These are phyloP conservation scores for Myoxocephalus aenaeus DNA, from an alignment of 2,797 vertebrate genomes.

Conservation along the genomic window DNA sequence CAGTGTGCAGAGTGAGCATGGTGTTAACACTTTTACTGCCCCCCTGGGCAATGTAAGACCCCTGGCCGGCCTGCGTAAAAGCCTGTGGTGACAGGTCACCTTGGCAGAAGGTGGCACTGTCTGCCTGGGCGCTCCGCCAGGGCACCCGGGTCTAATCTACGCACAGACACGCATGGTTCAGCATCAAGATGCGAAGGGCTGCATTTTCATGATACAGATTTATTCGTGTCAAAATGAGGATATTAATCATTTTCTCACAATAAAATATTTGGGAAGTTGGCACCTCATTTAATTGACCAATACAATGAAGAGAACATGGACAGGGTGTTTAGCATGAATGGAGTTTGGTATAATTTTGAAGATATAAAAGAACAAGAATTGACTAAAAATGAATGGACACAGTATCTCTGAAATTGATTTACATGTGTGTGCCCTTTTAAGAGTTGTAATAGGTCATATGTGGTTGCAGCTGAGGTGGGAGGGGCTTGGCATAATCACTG, in stretches of 20 bases:
- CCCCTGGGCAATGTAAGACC: conserved; percentile 76
- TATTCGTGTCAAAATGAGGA: background rate
- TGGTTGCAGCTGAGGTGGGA: background rate
- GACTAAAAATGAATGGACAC: background rate
- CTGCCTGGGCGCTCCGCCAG: conserved; percentile 48
- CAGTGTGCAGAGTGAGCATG: conserved; percentile 66
- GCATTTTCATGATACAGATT: background rate
- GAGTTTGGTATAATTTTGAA: background rate
- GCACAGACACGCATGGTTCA: conserved; percentile 53
- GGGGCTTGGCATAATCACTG: background rate
- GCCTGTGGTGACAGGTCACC: conserved; percentile 83
- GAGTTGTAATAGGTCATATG: background rate
- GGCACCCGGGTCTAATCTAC: conserved; percentile 50
- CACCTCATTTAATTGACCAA: background rate
- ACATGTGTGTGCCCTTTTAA: background rate
- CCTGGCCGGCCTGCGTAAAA: conserved; percentile 62
- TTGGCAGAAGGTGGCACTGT: conserved; percentile 73
- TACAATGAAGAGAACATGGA: background rate
- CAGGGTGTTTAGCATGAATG: background rate
- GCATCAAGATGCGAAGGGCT: conserved; percentile 21
- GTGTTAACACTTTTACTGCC: conserved; percentile 85
- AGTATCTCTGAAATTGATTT: background rate
- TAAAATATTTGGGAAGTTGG: background rate
- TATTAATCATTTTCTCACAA: background rate
- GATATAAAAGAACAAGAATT: background rate